A percentile compares a stretch with the other conserved stretches of the same genome.
These are phyloP conservation scores for Meliscaeva auricollis DNA, from an alignment of 2,888 invertebrate species.

Conservation along the genomic window DNA sequence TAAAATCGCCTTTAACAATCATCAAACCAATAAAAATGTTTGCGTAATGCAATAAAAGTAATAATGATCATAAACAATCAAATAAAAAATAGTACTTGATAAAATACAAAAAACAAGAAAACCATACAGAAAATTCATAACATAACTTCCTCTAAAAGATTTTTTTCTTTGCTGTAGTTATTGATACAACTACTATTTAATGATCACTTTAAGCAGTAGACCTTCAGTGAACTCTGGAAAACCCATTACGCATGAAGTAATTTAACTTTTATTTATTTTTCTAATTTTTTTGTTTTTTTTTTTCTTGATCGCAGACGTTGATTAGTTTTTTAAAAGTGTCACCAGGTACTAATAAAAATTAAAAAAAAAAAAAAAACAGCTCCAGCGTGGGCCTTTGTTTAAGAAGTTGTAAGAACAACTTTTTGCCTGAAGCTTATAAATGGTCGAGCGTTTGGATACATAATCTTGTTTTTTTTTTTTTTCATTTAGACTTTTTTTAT, in stretches of 20 bases:
- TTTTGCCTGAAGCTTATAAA: conserved; percentile 20
- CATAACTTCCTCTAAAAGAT: background rate
- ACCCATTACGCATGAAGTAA: conserved; percentile 24
- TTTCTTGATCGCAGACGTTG: conserved; percentile 39
- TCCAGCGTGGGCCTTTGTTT: conserved; percentile 27
- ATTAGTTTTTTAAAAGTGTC: conserved; percentile 45
- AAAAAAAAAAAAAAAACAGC: conserved; percentile 4
- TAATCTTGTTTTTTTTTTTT: conserved; percentile 6
- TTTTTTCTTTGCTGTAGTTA: background rate
- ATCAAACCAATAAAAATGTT: conserved; percentile 1
- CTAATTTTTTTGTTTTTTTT: background rate
- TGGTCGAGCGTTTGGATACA: conserved; percentile 16
- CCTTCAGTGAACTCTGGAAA: conserved; percentile 27
- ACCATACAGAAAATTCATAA: background rate
- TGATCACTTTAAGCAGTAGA: conserved; percentile 19
- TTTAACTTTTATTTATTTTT: conserved; percentile 1
- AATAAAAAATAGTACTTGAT: background rate
- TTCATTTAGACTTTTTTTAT: background rate
- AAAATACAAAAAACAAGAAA: conserved; percentile 5
- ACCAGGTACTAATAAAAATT: conserved; percentile 21
- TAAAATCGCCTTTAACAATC: background rate
- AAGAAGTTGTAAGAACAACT: conserved; percentile 34
- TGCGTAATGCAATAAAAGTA: background rate
- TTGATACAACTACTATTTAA: background rate
- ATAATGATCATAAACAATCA: conserved; percentile 1